phyloP scores from a whole-genome alignment of 2,113 vertebrate genomes.

The Delphinapterus leucas region DNA sequence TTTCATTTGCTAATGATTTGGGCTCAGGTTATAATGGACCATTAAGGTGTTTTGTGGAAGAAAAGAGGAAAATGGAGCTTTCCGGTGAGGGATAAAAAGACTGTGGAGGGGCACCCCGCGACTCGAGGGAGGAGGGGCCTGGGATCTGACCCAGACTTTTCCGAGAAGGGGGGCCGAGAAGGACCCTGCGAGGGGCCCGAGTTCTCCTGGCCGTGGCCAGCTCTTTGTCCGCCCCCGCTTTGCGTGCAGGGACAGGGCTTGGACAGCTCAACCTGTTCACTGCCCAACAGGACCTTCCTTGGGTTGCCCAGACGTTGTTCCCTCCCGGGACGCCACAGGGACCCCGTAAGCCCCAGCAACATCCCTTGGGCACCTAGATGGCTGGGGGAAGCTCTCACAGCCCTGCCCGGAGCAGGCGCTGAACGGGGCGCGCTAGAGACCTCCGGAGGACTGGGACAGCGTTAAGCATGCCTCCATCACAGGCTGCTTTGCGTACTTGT shows the following conservation, averaged over 20 bases:
- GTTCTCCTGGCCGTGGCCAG: background rate
- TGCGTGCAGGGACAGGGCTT: background rate
- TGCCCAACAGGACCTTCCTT: background rate
- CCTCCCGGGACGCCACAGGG: background rate
- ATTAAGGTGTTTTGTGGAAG: slow-evolving; percentile 42
- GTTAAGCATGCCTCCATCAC: background rate
- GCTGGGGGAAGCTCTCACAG: background rate
- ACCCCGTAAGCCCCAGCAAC: background rate
- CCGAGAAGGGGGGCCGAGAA: background rate
- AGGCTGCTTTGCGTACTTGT: background rate
- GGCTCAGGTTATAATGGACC: slow-evolving; percentile 44
- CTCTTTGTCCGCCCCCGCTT: background rate
- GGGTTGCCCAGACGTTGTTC: background rate
- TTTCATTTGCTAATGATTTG: slow-evolving; percentile 64
- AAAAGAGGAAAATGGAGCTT: slow-evolving; percentile 23
- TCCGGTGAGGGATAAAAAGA: background rate
- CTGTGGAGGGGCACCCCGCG: background rate
- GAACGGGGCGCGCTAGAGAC: background rate
- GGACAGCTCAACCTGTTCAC: background rate
- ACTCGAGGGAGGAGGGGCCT: background rate
- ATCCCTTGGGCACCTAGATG: too few relatives aligned
- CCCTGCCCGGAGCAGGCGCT: background rate
- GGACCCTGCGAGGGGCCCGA: background rate
- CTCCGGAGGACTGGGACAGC: background rate
- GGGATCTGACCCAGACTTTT: background rate